Base-by-base conservation (phyloP, 2,113 vertebrate species). In the Sprattus sprattus region DNA sequence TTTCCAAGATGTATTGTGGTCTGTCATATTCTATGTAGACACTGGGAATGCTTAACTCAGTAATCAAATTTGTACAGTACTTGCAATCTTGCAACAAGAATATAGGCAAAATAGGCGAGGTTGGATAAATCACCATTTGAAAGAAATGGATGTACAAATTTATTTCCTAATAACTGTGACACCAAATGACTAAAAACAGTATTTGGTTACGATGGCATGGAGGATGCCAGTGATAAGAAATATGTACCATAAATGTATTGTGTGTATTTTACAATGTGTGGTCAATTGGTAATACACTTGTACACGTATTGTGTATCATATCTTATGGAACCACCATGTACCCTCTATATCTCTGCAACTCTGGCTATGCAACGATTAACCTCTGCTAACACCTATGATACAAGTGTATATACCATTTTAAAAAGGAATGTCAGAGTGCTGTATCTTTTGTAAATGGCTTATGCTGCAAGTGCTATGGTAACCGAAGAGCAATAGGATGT, bases 311-410 rank as follows among this genome's bases (percentile, higher is more conserved):
- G 82, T 87, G 83, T 81, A 52, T 81, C 81, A 83, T 84, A 82
- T 22, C 78, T 52, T 82, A 64, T 81, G 83, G 81, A 54, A 84
- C 84, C 71, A 88, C 67, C 28, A 16, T 25, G 81, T 87, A 85
- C 87, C 64, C 78, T 4, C 85, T 81, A 83, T 80, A 45, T 64
- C 28, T 81, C 45, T 83, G 32, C 54, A 84, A 81, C 84, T 28
- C 87, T 86, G 87, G 86, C 89, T 90, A 90, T 90, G 89, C 89
- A 90, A 90, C 86, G 81, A 83, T 87, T 81, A 90, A 83, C 86
- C 87, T 90, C 87, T 82, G 84, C 84, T 84, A 82, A 87, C 54
- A 83, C 86, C 85, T 60, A 86, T 81, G 81, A 87, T 87, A 84
- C 28, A 83, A 83, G 83, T 88, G 86, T 83, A 88, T 83, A 87